phyloP scores from a whole-genome alignment of 92 coral and sea anemone genomes.

The Phenganax subtilis region DNA sequence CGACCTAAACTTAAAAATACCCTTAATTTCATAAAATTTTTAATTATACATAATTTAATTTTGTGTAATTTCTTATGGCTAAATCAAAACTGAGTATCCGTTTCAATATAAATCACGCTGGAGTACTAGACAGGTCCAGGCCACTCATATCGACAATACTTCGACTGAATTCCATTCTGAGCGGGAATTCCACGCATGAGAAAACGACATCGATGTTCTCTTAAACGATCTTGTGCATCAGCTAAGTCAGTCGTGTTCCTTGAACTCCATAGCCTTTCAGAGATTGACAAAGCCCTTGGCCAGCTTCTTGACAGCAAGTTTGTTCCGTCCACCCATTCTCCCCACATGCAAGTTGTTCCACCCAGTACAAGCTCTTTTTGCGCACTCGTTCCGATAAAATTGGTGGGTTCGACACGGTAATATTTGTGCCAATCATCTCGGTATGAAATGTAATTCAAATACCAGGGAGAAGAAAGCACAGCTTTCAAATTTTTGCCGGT shows the following conservation, averaged over 20 bases:
- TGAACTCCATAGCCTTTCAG: constrained; percentile 93
- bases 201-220: constrained; percentile 95
- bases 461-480: constrained; percentile 88
- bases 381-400: constrained; percentile 55
- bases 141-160: constrained; percentile 91
- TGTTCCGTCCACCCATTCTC: constrained; percentile 91
- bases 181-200: constrained; percentile 95
- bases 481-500: constrained; percentile 67
- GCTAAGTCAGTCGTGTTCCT: constrained; percentile 62
- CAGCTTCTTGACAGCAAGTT: constrained; percentile 84
- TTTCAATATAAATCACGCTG: background rate
- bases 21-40: too few relatives aligned
- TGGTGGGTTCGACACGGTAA: constrained; percentile 34
- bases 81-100: background rate
- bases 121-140: constrained; percentile 49
- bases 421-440: constrained; percentile 73
- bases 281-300: constrained; percentile 88
- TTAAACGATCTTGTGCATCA: constrained; percentile 66
- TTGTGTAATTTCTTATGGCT: too few relatives aligned
- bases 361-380: constrained; percentile 83
- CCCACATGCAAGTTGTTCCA: constrained; percentile 96
- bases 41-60: too few relatives aligned
- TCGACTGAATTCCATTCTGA: constrained; percentile 68
- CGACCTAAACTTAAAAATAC: background rate
- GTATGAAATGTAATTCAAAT: constrained; percentile 72